Conservation (phyloP, 2,113 vertebrate species). For the Pteruthius melanotis region DNA sequence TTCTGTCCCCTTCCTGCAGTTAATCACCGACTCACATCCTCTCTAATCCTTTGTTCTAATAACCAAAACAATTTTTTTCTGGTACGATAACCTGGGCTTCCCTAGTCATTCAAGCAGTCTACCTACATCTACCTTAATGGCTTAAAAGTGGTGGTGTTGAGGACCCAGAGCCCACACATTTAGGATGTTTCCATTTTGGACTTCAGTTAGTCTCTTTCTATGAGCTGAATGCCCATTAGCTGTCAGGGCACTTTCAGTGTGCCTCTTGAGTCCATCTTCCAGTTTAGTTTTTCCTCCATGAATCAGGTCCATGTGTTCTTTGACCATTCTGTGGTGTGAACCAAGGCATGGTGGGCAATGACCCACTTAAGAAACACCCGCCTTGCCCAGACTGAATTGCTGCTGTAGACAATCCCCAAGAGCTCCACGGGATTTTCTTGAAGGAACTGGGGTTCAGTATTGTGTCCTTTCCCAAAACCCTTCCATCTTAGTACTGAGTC, state of each 20-base stretch:
- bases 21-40: constrained; percentile 35
- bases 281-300: not conserved
- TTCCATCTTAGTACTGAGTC: not conserved
- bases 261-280: not conserved
- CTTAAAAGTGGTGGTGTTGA: not conserved
- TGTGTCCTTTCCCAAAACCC: not conserved
- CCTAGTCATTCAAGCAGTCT: not conserved
- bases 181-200: not conserved
- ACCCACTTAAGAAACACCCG: not conserved
- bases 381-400: not conserved
- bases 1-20: not conserved
- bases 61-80: not conserved
- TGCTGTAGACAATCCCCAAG: not conserved
- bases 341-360: rapidly evolving
- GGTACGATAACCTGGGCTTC: not conserved
- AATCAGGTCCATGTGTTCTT: not conserved
- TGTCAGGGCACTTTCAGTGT: not conserved
- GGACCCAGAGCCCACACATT: not conserved
- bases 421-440: not conserved
- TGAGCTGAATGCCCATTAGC: not conserved
- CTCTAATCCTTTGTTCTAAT: not conserved
- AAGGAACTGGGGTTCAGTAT: not conserved
- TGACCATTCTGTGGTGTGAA: not conserved
- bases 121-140: not conserved
- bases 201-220: not conserved